A percentile compares a stretch with the other conserved stretches of the same genome.
These are phyloP conservation scores for Drosophila sordidula DNA, from an alignment of 2,888 invertebrate genomes.

Conservation along the genomic window DNA sequence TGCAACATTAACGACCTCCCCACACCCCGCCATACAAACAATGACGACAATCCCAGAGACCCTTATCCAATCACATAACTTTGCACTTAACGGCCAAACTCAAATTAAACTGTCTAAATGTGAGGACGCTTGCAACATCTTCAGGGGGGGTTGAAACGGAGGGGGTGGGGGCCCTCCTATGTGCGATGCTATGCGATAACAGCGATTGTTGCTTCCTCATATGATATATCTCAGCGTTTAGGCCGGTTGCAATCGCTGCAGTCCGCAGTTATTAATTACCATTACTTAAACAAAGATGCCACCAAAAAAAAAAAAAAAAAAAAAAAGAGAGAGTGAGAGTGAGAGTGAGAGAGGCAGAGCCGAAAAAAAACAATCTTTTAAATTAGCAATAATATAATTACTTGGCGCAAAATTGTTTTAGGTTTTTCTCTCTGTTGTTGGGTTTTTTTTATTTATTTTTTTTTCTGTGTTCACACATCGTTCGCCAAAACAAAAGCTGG, in stretches of 20 bases:
- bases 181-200: slow-evolving; percentile 68
- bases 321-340: background rate
- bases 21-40: slow-evolving; percentile 14
- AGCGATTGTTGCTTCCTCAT: slow-evolving; percentile 54
- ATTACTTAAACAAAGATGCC: slow-evolving; percentile 12
- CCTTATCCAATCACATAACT: slow-evolving; percentile 75
- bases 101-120: slow-evolving; percentile 80
- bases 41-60: slow-evolving; percentile 37
- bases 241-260: slow-evolving; percentile 46
- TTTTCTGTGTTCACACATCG: slow-evolving; percentile 73
- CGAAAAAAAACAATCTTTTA: slow-evolving; percentile 50
- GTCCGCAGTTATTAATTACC: slow-evolving; percentile 53
- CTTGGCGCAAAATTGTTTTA: slow-evolving; percentile 78
- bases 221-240: slow-evolving; percentile 16
- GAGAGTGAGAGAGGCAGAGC: slow-evolving; percentile 2
- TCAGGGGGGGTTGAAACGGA: slow-evolving; percentile 1
- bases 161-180: slow-evolving; percentile 28
- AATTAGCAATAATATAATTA: slow-evolving; percentile 80
- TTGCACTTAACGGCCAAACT: slow-evolving; percentile 75
- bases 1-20: slow-evolving; percentile 21
- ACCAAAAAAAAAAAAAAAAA: too few relatives aligned
- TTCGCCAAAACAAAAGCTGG: slow-evolving; percentile 50
- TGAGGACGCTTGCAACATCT: slow-evolving; percentile 43
- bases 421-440: slow-evolving; percentile 48
- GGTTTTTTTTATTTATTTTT: slow-evolving; percentile 19